These are phyloP conservation scores for Lycaena phlaeas DNA, from an alignment of 2,888 invertebrate species.

Conservation along the genomic window DNA sequence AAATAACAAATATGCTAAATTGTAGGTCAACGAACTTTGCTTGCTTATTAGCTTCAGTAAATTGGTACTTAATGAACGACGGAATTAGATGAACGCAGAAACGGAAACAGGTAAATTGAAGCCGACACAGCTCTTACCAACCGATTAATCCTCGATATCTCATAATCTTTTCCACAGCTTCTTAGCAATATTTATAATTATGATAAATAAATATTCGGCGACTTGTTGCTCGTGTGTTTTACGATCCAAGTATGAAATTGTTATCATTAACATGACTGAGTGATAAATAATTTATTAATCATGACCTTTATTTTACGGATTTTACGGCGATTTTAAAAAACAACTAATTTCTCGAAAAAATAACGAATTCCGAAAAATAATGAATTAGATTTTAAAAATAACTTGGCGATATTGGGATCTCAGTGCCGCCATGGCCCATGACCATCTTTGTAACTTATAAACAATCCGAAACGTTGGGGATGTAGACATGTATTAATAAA, in stretches of 20 bases:
- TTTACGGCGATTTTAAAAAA: too few relatives aligned
- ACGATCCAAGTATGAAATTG: conserved; percentile 3
- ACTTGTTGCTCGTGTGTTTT: too few relatives aligned
- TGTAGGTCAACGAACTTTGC: conserved; percentile 19
- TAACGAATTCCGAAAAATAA: too few relatives aligned
- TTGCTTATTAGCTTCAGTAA: conserved; percentile 25
- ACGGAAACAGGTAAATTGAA: conserved; percentile 54
- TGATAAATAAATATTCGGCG: neutral
- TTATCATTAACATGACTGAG: neutral
- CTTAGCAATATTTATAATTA: neutral
- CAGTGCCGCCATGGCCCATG: too few relatives aligned
- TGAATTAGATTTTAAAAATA: too few relatives aligned
- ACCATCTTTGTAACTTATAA: too few relatives aligned
- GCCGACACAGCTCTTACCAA: conserved; percentile 30
- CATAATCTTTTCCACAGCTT: neutral
- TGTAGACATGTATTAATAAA: too few relatives aligned
- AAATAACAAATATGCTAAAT: conserved; percentile 1
- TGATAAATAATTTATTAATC: too few relatives aligned
- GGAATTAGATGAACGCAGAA: conserved; percentile 31
- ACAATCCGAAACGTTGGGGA: too few relatives aligned
- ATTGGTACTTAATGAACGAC: conserved; percentile 31
- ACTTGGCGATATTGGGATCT: too few relatives aligned
- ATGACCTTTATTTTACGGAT: too few relatives aligned
- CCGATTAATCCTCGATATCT: conserved; percentile 27
- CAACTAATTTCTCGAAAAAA: too few relatives aligned